Base-by-base conservation (phyloP, 2,113 vertebrate species). In the Toxotes jaculatrix region DNA sequence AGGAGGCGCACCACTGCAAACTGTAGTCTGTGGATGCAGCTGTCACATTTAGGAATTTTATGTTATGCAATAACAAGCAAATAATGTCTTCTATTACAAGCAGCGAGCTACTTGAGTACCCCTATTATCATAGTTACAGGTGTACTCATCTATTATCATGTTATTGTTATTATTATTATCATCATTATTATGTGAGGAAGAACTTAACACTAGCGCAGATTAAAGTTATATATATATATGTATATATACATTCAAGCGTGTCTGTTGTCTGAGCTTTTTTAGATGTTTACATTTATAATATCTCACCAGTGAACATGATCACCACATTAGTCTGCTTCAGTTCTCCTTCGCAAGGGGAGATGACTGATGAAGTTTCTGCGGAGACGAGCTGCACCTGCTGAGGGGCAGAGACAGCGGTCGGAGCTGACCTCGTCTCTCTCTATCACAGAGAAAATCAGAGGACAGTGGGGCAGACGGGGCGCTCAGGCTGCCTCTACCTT, bases 341-440 rank as follows among this genome's bases (percentile, higher is more conserved):
- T 43, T 78, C 5, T 69, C 43, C 6, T 1, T 36, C 9, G 1
- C 19, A 69, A 56, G 8, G 34, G 38, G 34, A 66, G 32, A 19
- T 72, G 72, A 79, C 51, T 65, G 71, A 85, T 65, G 73, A 47
- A 79, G 3, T 73, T 64, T 51, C 21, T 23, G 51, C 17, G 11
- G 42, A 49, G 43, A 31, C 9, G 38, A 17, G 32, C 9, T 3
- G 75, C 77, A 87, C 77, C 79, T 86, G 84, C 71, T 73, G 86
- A 27, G 27, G 27, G 64, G 64, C 60, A 80, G 57, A 79, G 43
- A 51, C 83, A 16, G 65, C 75, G 75, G 49, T 77, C 63, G 38
- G 59, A 79, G 59, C 68, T 77, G 80, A 69, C 76, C 79, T 64
- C 11, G 56, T 74, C 84, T 80, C 68, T 77, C 8, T 77, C 75